These are phyloP conservation scores for Mormyrus proboscirostris DNA, from an alignment of 2,797 vertebrate genomes.

Conservation along the genomic window DNA sequence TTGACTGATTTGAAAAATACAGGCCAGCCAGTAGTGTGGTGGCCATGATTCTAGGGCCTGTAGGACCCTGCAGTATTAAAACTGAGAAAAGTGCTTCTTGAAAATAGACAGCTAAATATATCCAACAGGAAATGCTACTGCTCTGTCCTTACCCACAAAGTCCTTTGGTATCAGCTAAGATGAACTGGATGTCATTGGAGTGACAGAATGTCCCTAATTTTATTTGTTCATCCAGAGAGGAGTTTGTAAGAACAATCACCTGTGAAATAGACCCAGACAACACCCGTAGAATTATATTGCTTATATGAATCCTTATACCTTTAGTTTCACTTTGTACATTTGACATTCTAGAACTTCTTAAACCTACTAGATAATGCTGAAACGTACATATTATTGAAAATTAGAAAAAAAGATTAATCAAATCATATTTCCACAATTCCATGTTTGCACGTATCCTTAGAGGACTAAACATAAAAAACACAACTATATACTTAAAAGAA, in stretches of 20 bases:
- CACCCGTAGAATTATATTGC: background rate
- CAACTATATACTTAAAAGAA: background rate
- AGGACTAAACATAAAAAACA: background rate
- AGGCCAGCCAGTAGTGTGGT: background rate
- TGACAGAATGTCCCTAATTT: slow-evolving; percentile 68
- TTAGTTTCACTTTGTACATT: background rate
- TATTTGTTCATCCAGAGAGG: slow-evolving; percentile 74
- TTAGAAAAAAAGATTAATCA: background rate
- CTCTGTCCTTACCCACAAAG: slow-evolving; percentile 71
- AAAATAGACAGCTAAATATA: background rate
- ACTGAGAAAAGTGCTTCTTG: background rate
- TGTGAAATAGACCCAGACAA: slow-evolving; percentile 36
- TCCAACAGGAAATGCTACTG: background rate
- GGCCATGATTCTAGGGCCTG: background rate
- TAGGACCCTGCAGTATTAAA: background rate
- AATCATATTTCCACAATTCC: background rate
- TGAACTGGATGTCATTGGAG: slow-evolving; percentile 56
- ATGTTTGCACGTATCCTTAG: background rate
- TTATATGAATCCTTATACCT: background rate
- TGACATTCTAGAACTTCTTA: background rate
- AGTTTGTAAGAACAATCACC: slow-evolving; percentile 82
- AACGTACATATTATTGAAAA: background rate
- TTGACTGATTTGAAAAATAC: background rate
- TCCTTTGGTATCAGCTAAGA: slow-evolving; percentile 74
- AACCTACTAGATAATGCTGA: background rate